Percentiles rank a stretch among this genome's conserved stretches.
These are phyloP conservation scores for Zelleria hepariella DNA, from an alignment of 2,888 invertebrate genomes.

Conservation along the genomic window DNA sequence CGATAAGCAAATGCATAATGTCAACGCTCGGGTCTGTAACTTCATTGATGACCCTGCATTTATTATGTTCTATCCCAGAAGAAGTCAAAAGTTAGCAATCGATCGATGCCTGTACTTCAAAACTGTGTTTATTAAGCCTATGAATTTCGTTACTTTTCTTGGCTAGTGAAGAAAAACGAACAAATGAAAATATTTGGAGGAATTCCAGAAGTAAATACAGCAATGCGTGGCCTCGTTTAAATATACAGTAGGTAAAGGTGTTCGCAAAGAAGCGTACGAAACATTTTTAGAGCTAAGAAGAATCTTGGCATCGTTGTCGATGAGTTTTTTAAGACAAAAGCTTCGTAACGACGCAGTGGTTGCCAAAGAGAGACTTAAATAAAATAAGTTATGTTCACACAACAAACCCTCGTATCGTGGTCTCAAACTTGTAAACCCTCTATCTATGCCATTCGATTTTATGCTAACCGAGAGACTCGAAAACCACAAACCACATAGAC, in stretches of 20 bases:
- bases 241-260: not conserved
- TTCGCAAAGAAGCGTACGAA: not conserved
- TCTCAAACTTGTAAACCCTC: no score
- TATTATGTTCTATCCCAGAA: not conserved
- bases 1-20: not conserved
- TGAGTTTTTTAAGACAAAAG: not conserved
- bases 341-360: not conserved
- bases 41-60: not conserved
- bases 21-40: not conserved
- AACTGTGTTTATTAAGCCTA: not conserved
- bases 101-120: no score
- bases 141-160: not conserved
- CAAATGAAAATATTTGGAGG: not conserved
- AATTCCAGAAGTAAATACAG: not conserved
- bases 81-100: no score
- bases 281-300: not conserved
- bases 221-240: not conserved
- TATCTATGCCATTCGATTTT: no score
- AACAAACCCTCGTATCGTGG: no score
- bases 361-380: not conserved
- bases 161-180: not conserved
- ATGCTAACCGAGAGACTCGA: no score
- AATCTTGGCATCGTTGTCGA: conserved; percentile 3
- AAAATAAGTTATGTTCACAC: not conserved
- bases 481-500: no score